Evolutionary conservation across 2,113 vertebrate species (phyloP), one percentile per base, ranked within the genome.

Genomic region (Zosterops japonicus): DNA sequence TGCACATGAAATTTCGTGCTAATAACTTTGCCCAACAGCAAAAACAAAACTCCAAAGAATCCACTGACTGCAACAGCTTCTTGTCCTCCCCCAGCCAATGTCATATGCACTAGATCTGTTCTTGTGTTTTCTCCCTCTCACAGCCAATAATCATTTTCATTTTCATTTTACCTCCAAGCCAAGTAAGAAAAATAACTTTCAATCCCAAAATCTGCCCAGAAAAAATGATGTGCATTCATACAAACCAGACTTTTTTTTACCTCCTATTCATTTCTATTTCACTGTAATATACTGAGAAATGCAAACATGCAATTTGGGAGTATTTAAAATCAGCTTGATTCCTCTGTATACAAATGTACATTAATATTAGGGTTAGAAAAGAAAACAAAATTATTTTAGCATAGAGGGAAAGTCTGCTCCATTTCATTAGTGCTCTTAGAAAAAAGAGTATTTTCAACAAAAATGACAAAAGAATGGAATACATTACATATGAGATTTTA

Each of bases 161-260:
- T n/a, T n/a, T n/a, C 60, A 76, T 96, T 79, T 94, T 95, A 93
- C 74, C 94, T 96, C 84, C 96, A 94, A 97, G 57, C 56, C 80
- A 97, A 95, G 65, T 77, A 79, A 96, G 92, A 93, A 84, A 93
- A 92, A 70, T 80, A 95, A 94, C 91, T 91, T 49, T 7, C 44
- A 93, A 85, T 93, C 90, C 91, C 82, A 97, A 94, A 88, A 94
- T 94, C 33, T 49, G 85, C 68, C 72, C 59, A 70, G 93, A 97
- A 96, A 96, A 96, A 93, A 85, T 74, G 31, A 90, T 52, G 63
- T 85, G 65, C 72, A 47, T 67, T 76, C 68, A 71, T 16, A 82
- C 20, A 65, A 93, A 95, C 72, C 64, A 53, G 3, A 75, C 6
- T 88, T 95, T 96, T 96, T 92, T 92, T 64, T 31, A 11, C 35